Base-by-base conservation (phyloP, 1,140 invertebrate species). In the Dermatophagoides farinae region DNA sequence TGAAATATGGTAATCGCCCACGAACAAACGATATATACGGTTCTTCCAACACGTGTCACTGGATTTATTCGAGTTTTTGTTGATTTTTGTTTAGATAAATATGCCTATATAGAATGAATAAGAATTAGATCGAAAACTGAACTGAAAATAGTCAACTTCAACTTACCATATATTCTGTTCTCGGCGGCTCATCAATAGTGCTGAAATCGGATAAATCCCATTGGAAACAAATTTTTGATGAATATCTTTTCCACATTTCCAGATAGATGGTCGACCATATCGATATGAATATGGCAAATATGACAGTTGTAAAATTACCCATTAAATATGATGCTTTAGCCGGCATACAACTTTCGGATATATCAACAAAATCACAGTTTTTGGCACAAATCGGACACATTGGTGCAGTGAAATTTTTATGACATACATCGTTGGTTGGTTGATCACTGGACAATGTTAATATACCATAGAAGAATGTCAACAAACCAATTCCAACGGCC, bases 281-380 rank as follows among this genome's bases (percentile, higher is more conserved):
- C 40, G 90, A 91, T 89, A 97, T 97, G 68, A 97, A 88, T 47
- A 89, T 80, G 38, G 93, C 86, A 74, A 96, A 97, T 68, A 88
- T 80, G 0, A 97, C 82, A 0, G 91, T 97, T 11, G 83, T 84
- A 6, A 82, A 77, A 75, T 98, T 97, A 69, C 98, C 93, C 70
- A 98, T 92, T 37, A 97, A 75, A 69, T 95, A 93, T 0, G 88
- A 90, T 14, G 89, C 76, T 67, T 79, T 77, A 16, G 88, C 80
- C 70, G 91, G 82, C 37, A 81, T 68, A 72, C 91, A 97, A 0
- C 86, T 88, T 65, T 87, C 82, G n/a, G 77, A 76, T 0, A 96
- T 71, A 67, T 82, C 76, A 88, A 88, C 93, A 72, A 84, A 95
- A 66, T 82, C 77, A 73, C 92, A 97, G 68, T 80, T 79, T 61